phyloP scores from a whole-genome alignment of 1,140 invertebrate species.

The Drosophila varians region DNA sequence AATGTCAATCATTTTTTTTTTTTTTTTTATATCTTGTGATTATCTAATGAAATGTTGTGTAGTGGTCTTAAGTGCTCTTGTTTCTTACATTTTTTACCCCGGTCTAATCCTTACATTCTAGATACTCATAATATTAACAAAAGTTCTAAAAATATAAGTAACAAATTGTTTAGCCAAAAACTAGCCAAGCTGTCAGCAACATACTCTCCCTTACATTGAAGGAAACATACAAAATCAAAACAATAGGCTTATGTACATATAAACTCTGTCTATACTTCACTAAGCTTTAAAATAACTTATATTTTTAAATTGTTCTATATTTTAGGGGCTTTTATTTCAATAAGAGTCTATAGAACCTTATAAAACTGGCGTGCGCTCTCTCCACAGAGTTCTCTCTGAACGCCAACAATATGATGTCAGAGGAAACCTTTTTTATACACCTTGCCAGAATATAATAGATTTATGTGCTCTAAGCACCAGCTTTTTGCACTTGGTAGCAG shows the following conservation, averaged over 20 bases:
- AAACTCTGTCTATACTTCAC: background rate
- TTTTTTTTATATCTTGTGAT: no score
- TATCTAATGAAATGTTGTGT: no score
- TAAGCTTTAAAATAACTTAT: background rate
- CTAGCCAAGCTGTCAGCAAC: background rate
- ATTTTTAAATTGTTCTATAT: background rate
- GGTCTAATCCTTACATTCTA: no score
- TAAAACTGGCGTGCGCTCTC: constrained; percentile 1
- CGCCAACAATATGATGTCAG: constrained; percentile 19
- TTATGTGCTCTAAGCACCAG: background rate
- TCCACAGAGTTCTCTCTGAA: background rate
- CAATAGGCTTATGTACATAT: constrained; percentile 30
- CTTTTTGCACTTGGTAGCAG: background rate
- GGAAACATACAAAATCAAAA: constrained; percentile 37
- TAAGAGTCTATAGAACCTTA: background rate
- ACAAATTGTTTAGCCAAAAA: background rate
- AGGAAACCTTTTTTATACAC: constrained; percentile 15
- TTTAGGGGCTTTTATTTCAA: background rate
- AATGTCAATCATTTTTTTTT: no score
- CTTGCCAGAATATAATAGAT: constrained; percentile 1
- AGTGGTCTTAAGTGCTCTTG: no score
- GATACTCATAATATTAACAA: no score
- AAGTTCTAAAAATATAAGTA: no score
- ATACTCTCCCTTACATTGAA: constrained; percentile 29
- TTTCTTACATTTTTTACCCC: no score